Conservation (phyloP, 2,888 invertebrate species). For the Dione vanillae region DNA sequence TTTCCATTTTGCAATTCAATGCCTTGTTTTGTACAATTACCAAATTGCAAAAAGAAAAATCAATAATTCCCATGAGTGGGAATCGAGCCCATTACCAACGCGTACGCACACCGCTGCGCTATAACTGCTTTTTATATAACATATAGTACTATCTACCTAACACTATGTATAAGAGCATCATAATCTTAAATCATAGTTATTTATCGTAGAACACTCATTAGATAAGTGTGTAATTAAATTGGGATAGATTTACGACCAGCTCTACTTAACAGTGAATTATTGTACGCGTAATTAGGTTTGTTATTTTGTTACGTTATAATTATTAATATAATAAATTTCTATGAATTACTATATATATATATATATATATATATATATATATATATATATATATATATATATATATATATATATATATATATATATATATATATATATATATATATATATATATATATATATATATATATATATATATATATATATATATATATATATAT, state of each 20-base stretch:
- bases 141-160: too few relatives aligned
- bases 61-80: too few relatives aligned
- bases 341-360: too few relatives aligned
- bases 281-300: not conserved
- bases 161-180: not conserved
- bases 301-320: not conserved
- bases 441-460: not conserved
- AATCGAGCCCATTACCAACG: too few relatives aligned
- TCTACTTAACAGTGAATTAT: constrained; percentile 10
- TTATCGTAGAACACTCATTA: constrained; percentile 11
- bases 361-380: not conserved
- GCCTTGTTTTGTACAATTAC: too few relatives aligned
- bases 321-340: not conserved
- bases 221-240: constrained; percentile 27
- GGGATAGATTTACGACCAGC: constrained; percentile 28
- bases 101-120: too few relatives aligned
- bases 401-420: too few relatives aligned
- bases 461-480: not conserved
- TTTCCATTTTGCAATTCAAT: too few relatives aligned
- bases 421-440: too few relatives aligned
- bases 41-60: too few relatives aligned
- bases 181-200: constrained; percentile 16
- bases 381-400: too few relatives aligned
- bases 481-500: not conserved
- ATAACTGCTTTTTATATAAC: too few relatives aligned